Percentiles rank a stretch among this genome's conserved stretches.
These are phyloP conservation scores for Numenius phaeopus DNA, from an alignment of 2,797 vertebrate genomes.

Conservation along the genomic window DNA sequence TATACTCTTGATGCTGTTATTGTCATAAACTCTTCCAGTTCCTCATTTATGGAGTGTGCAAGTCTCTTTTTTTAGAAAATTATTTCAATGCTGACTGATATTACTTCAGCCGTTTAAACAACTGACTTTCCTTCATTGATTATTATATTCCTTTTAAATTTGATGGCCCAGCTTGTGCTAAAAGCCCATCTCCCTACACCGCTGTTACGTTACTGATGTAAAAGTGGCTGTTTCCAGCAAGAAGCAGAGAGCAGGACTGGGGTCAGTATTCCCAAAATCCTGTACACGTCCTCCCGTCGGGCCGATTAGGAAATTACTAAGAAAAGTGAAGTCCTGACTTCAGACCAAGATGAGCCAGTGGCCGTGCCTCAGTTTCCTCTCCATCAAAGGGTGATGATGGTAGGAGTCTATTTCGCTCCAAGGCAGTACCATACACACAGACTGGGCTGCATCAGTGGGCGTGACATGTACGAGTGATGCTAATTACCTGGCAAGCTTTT, in stretches of 20 bases:
- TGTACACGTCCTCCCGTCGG: neutral
- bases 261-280: neutral
- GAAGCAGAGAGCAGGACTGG: neutral
- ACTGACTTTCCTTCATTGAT: neutral
- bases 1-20: neutral
- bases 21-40: neutral
- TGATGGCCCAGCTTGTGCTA: neutral
- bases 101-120: neutral
- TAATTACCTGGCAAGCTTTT: neutral
- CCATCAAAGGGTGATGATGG: neutral
- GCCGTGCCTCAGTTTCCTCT: neutral
- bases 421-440: neutral
- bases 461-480: rapidly evolving
- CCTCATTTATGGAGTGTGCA: neutral
- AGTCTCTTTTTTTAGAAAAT: neutral
- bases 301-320: neutral
- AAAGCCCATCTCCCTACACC: neutral
- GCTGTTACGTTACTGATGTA: neutral
- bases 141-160: neutral
- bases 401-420: neutral
- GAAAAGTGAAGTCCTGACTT: neutral
- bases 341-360: neutral
- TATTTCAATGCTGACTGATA: neutral
- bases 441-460: rapidly evolving
- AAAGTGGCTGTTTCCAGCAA: neutral